These are phyloP conservation scores for Callipepla californica DNA, from an alignment of 2,113 vertebrate species.

Conservation along the genomic window DNA sequence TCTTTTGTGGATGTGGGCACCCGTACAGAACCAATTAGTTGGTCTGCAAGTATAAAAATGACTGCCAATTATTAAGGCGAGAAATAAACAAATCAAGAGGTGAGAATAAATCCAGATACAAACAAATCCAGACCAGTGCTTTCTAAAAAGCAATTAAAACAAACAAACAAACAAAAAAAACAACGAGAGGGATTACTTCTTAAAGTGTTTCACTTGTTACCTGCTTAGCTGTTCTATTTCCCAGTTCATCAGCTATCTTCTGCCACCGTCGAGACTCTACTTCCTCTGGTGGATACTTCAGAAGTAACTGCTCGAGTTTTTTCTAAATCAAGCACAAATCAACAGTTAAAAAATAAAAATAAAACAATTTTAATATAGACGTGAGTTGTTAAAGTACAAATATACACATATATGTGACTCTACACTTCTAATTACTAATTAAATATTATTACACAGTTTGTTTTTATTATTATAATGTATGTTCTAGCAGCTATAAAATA, in stretches of 20 bases:
- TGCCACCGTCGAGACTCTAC: conserved; percentile 97
- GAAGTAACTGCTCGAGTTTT: conserved; percentile 94
- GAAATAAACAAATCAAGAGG: background rate
- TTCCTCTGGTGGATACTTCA: conserved; percentile 97
- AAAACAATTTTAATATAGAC: background rate
- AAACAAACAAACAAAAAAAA: background rate
- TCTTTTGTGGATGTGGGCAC: background rate
- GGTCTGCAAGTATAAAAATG: background rate
- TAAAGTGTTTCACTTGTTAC: conserved; percentile 68
- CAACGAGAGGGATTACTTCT: background rate
- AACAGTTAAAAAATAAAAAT: conserved; percentile 1
- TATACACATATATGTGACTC: background rate
- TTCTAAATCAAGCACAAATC: conserved; percentile 81
- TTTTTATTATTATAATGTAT: background rate
- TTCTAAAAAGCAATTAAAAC: background rate
- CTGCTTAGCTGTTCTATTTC: conserved; percentile 97
- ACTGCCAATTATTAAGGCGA: background rate
- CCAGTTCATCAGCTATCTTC: conserved; percentile 96
- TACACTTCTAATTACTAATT: background rate
- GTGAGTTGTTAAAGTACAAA: background rate
- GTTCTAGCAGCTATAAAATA: background rate
- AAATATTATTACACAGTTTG: background rate
- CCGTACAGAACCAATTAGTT: background rate
- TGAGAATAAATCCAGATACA: background rate
- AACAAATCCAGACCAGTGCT: background rate